These are phyloP conservation scores for Mustela nigripes DNA, from an alignment of 2,113 vertebrate genomes.

Conservation along the genomic window DNA sequence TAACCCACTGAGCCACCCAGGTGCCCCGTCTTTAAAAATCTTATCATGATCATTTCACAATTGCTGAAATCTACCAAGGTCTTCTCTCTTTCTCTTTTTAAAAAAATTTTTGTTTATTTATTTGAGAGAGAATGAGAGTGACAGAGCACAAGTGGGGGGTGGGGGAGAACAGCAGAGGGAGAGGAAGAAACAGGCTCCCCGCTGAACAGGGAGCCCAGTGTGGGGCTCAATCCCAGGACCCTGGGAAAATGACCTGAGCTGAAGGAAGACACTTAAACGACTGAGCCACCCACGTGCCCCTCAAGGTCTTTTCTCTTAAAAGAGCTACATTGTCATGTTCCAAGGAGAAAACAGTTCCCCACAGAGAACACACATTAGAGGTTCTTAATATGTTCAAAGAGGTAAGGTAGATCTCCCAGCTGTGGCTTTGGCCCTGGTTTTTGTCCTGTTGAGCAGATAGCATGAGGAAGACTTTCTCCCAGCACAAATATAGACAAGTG, in stretches of 20 bases:
- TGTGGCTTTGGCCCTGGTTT: slow-evolving; percentile 69
- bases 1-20: too few species aligned
- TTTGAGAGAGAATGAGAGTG: neutral
- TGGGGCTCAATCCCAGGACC: neutral
- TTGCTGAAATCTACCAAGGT: slow-evolving; percentile 56
- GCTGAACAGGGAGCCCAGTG: neutral
- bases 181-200: neutral
- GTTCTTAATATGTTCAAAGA: slow-evolving; percentile 66
- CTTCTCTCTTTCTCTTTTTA: neutral
- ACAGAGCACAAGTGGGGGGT: neutral
- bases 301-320: slow-evolving; percentile 33
- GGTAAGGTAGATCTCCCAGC: slow-evolving; percentile 64
- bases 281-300: neutral
- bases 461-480: neutral
- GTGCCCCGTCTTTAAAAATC: neutral
- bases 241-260: neutral
- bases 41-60: neutral
- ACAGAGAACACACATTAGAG: slow-evolving; percentile 58
- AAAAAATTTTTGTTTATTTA: neutral
- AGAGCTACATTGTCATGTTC: slow-evolving; percentile 56
- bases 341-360: slow-evolving; percentile 67
- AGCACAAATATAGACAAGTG: neutral
- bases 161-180: neutral
- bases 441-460: slow-evolving; percentile 51
- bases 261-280: neutral